phyloP scores from a whole-genome alignment of 2,888 invertebrate genomes.

The Hoplodrina blanda region DNA sequence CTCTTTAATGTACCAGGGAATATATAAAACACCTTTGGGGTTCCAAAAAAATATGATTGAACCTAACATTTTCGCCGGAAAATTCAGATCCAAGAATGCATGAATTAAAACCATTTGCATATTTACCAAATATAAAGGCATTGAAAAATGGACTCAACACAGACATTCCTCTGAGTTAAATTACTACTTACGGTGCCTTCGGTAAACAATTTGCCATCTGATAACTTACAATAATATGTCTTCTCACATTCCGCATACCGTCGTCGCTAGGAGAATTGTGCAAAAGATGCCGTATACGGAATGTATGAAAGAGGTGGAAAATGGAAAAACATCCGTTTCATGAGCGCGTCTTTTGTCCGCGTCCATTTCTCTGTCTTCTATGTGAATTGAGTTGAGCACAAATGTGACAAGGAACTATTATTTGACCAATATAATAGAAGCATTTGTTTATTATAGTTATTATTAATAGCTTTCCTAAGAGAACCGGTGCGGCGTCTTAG shows the following conservation, averaged over 20 bases:
- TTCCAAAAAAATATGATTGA: too few species aligned
- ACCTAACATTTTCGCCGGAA: not conserved
- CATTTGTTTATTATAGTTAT: not conserved
- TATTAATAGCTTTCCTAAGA: constrained; percentile 10
- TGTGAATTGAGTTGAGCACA: constrained; percentile 16
- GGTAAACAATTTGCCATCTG: not conserved
- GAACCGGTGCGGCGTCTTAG: constrained; percentile 1
- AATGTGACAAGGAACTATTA: constrained; percentile 12
- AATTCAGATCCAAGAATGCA: too few species aligned
- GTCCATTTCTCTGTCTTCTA: not conserved
- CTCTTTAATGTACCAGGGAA: not conserved
- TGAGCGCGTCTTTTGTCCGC: constrained; percentile 17
- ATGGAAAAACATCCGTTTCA: constrained; percentile 11
- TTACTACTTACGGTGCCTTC: too few species aligned
- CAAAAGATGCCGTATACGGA: constrained; percentile 1
- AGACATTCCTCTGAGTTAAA: too few species aligned
- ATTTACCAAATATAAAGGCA: too few species aligned
- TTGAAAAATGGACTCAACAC: too few species aligned
- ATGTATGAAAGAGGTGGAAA: constrained; percentile 26
- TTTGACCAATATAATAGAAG: not conserved
- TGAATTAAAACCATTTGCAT: too few species aligned
- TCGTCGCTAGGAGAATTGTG: not conserved
- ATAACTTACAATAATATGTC: constrained; percentile 24
- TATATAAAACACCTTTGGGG: too few species aligned
- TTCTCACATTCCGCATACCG: constrained; percentile 5